These are phyloP conservation scores for Microhierax caerulescens DNA, from an alignment of 2,797 vertebrate species.

Conservation along the genomic window DNA sequence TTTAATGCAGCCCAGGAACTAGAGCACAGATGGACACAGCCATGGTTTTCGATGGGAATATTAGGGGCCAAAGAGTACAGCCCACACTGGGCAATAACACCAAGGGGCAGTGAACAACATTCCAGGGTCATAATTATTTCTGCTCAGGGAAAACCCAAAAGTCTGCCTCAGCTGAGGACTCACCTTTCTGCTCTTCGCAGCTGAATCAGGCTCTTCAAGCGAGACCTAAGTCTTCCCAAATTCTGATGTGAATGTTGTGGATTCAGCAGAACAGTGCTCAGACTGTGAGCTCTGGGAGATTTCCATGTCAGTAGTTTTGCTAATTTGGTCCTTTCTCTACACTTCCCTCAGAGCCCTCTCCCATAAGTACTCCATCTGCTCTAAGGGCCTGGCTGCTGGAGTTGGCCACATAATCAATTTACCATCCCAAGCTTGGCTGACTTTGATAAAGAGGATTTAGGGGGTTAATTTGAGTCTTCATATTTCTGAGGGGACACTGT, in stretches of 20 bases:
- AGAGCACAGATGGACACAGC: not conserved
- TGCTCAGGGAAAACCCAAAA: not conserved
- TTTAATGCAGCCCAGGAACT: not conserved
- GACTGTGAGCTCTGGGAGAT: not conserved
- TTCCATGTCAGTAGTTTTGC: constrained; percentile 6
- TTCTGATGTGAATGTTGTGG: not conserved
- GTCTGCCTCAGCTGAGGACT: not conserved
- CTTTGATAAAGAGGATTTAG: constrained; percentile 64
- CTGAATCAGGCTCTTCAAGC: not conserved
- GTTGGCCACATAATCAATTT: constrained; percentile 39
- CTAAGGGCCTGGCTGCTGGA: not conserved
- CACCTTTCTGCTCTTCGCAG: not conserved
- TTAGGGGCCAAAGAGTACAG: not conserved
- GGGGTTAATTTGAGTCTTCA: constrained; percentile 59
- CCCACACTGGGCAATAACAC: not conserved
- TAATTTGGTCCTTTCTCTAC: constrained; percentile 10
- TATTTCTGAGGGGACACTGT: constrained; percentile 55
- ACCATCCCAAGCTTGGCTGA: constrained; percentile 37
- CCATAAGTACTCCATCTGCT: constrained; percentile 24
- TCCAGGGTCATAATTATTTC: not conserved
- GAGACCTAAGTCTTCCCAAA: not conserved
- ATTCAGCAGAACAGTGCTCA: not conserved
- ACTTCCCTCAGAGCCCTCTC: constrained; percentile 2
- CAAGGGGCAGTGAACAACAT: not conserved
- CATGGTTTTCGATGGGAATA: not conserved